Conservation (phyloP, 1,140 invertebrate genomes). For the Lasioglossum baleicum region DNA sequence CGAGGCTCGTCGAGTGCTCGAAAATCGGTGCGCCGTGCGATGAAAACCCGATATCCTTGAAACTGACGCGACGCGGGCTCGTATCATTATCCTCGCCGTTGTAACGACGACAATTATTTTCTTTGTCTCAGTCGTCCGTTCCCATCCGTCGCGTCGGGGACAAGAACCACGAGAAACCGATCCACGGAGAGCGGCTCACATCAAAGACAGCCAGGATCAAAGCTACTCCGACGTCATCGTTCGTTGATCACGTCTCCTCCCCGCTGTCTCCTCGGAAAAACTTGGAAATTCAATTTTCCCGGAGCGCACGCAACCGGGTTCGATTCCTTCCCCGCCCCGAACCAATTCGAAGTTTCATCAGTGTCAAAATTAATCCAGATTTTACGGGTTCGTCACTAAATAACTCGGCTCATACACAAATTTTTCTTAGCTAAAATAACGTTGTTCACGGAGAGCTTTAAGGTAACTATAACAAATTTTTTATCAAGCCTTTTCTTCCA, state of each 20-base stretch:
- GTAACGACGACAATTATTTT: slow-evolving; percentile 52
- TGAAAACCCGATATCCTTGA: slow-evolving; percentile 57
- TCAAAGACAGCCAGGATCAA: slow-evolving; percentile 52
- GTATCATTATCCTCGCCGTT: slow-evolving; percentile 43
- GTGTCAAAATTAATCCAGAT: too few species aligned
- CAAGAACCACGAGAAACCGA: slow-evolving; percentile 28
- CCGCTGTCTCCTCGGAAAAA: slow-evolving; percentile 10
- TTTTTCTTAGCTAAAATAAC: too few species aligned
- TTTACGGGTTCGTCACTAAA: too few species aligned
- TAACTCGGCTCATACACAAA: too few species aligned
- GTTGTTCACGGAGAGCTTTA: too few species aligned
- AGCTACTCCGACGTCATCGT: slow-evolving; percentile 32
- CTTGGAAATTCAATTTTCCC: slow-evolving; percentile 27
- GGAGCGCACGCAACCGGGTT: neutral
- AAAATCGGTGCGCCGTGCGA: slow-evolving; percentile 22
- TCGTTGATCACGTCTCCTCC: slow-evolving; percentile 34
- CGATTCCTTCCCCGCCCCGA: neutral
- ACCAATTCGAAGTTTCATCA: too few species aligned
- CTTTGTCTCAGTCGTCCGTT: slow-evolving; percentile 2
- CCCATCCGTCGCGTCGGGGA: neutral
- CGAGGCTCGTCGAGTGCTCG: neutral
- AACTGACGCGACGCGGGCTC: neutral
- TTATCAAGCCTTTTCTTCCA: too few species aligned
- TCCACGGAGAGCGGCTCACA: slow-evolving; percentile 17
- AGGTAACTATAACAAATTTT: too few species aligned